Conservation (phyloP, 2,113 vertebrate species). For the Anhinga anhinga region DNA sequence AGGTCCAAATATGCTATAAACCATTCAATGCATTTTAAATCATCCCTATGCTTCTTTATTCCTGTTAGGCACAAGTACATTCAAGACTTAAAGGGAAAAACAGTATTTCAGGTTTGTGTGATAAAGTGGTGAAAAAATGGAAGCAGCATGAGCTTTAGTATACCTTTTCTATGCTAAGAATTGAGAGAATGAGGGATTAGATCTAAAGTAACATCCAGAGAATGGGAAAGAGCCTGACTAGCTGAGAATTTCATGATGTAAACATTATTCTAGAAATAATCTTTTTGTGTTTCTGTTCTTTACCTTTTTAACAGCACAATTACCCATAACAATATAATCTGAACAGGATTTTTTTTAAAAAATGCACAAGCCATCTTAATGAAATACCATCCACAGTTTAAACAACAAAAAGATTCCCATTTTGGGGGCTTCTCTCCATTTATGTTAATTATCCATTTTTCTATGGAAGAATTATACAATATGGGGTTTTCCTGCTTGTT, state of each 20-base stretch:
- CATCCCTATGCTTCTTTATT: neutral
- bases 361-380: neutral
- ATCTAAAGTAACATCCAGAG: neutral
- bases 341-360: neutral
- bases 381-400: neutral
- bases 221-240: neutral
- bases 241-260: neutral
- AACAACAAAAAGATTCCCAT: neutral
- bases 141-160: neutral
- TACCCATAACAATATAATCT: neutral
- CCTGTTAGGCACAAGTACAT: neutral
- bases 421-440: neutral
- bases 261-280: neutral
- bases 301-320: constrained; percentile 17
- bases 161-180: neutral
- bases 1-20: neutral
- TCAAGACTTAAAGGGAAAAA: neutral
- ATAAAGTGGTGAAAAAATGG: neutral
- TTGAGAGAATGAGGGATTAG: neutral
- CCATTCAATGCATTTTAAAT: neutral
- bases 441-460: constrained; percentile 44
- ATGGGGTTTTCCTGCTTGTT: constrained; percentile 3
- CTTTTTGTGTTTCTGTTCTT: constrained; percentile 2
- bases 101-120: neutral
- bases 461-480: constrained; percentile 11